phyloP scores from a whole-genome alignment of 2,888 invertebrate genomes.

The Acheta domesticus region DNA sequence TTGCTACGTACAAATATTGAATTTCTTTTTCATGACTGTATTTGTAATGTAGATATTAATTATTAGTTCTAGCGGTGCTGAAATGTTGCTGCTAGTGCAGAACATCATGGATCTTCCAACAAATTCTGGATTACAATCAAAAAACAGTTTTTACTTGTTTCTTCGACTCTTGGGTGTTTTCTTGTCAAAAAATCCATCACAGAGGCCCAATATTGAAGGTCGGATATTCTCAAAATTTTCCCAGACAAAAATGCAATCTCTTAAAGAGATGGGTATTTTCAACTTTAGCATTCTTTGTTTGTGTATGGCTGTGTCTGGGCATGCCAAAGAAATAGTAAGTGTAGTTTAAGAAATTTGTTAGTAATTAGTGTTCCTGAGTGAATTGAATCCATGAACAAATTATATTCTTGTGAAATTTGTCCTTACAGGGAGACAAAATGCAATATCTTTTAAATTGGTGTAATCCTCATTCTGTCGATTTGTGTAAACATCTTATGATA shows the following conservation, averaged over 20 bases:
- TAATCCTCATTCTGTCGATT: conserved; percentile 18
- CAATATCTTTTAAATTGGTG: conserved; percentile 24
- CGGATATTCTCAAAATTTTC: conserved; percentile 59
- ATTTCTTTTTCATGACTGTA: background rate
- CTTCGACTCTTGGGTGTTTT: conserved; percentile 38
- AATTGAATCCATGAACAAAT: background rate
- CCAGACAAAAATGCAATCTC: conserved; percentile 53
- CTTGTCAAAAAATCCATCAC: conserved; percentile 38
- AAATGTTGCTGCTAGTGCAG: conserved; percentile 40
- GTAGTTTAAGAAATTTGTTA: background rate
- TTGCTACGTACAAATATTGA: background rate
- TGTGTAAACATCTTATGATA: conserved; percentile 12
- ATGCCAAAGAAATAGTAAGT: conserved; percentile 48
- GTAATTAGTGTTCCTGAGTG: background rate
- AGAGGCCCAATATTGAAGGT: conserved; percentile 54
- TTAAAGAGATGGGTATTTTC: conserved; percentile 55
- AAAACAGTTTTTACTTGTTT: conserved; percentile 41
- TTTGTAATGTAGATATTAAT: background rate
- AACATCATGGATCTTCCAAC: conserved; percentile 36
- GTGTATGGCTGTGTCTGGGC: conserved; percentile 49
- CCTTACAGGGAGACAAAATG: conserved; percentile 27
- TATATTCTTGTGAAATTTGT: conserved; percentile 12
- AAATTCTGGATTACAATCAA: conserved; percentile 43
- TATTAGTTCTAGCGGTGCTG: conserved; percentile 40
- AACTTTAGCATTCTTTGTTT: conserved; percentile 53